A percentile compares a stretch with the other conserved stretches of the same genome.
Evolutionary conservation across 2,888 invertebrate genomes (phyloP).

Genomic region (Drosophila parthenogenetica): DNA sequence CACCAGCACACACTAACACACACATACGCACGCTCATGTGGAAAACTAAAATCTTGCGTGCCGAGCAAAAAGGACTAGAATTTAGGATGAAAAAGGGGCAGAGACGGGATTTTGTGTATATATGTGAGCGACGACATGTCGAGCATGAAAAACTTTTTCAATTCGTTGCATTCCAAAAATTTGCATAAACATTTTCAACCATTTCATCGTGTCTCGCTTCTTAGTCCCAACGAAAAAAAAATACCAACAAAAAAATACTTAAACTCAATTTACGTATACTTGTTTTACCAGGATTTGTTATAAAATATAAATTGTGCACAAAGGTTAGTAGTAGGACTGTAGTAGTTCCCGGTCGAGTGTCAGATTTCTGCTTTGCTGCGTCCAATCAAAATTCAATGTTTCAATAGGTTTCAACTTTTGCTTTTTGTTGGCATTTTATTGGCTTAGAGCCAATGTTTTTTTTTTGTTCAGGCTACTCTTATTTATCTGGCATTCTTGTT

Average conservation of each 20-base stretch:
- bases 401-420: slow-evolving; percentile 38
- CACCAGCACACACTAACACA: slow-evolving; percentile 27
- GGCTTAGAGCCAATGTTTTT: not conserved
- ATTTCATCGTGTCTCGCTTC: not conserved
- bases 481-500: slow-evolving; percentile 7
- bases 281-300: slow-evolving; percentile 34
- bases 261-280: slow-evolving; percentile 53
- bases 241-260: slow-evolving; percentile 26
- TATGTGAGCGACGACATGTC: slow-evolving; percentile 47
- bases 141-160: slow-evolving; percentile 71
- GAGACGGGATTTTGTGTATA: not conserved
- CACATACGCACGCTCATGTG: not conserved
- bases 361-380: slow-evolving; percentile 68
- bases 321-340: slow-evolving; percentile 11
- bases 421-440: slow-evolving; percentile 2
- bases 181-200: slow-evolving; percentile 62
- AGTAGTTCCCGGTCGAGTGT: slow-evolving; percentile 30
- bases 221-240: too few species aligned
- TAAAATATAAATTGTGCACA: slow-evolving; percentile 33
- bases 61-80: slow-evolving; percentile 3
- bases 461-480: not conserved
- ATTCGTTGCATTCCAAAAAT: slow-evolving; percentile 69
- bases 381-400: slow-evolving; percentile 76
- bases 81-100: not conserved
- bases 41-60: slow-evolving; percentile 27